These are phyloP conservation scores for Brevipalpus yothersi DNA, from an alignment of 1,140 invertebrate species.

Conservation along the genomic window DNA sequence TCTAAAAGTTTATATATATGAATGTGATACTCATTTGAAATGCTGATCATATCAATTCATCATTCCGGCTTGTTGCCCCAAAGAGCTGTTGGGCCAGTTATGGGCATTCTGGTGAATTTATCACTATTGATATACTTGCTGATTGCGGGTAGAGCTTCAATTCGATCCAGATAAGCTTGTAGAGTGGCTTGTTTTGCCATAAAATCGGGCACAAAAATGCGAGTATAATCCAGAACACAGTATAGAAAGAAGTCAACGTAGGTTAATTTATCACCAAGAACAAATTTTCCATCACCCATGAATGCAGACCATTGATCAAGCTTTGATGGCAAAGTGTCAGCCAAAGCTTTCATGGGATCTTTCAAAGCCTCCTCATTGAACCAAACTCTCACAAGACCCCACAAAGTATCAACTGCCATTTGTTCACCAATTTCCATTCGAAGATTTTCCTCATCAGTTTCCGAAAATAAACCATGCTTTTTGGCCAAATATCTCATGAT, in stretches of 20 bases:
- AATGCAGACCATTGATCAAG: slow-evolving; percentile 17
- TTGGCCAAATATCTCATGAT: slow-evolving; percentile 27
- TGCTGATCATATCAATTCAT: too few relatives aligned
- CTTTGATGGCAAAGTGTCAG: slow-evolving; percentile 13
- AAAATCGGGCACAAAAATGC: background rate
- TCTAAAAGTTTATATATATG: too few relatives aligned
- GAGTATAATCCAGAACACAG: slow-evolving; percentile 23
- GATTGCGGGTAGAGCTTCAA: background rate
- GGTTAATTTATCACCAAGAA: slow-evolving; percentile 24
- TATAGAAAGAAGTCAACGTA: slow-evolving; percentile 27
- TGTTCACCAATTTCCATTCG: slow-evolving; percentile 23
- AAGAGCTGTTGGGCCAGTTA: background rate
- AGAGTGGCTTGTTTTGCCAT: background rate
- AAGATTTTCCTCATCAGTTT: slow-evolving; percentile 21
- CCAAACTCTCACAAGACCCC: slow-evolving; percentile 16
- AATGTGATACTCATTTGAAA: too few relatives aligned
- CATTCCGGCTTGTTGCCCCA: too few relatives aligned
- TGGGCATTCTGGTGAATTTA: background rate
- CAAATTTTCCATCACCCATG: slow-evolving; percentile 22
- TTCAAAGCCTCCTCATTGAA: slow-evolving; percentile 12
- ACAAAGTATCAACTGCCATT: slow-evolving; percentile 22
- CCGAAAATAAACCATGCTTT: slow-evolving; percentile 16
- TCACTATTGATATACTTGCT: background rate
- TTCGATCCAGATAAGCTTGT: background rate
- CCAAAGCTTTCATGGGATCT: background rate